Evolutionary conservation across 2,113 vertebrate genomes (phyloP), one percentile per base, ranked within the genome.

Genomic region (Cercocebus atys): DNA sequence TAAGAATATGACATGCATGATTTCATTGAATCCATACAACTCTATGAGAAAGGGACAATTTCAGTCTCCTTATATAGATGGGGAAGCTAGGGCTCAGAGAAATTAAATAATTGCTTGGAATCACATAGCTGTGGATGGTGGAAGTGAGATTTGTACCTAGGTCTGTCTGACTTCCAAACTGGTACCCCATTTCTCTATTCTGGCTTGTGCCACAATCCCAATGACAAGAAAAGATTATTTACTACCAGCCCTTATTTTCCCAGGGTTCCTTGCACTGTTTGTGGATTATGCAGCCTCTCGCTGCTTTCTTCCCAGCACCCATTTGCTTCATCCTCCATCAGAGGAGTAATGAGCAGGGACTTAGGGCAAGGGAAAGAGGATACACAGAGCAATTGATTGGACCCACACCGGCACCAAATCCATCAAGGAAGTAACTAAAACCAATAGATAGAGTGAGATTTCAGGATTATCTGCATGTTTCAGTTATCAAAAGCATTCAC

Each of bases 341-440:
- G 64, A 95, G 97, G 25, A 87, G 27, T 32, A 16, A 73, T 25
- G n/a, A 38, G 2, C 30, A 40, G 64, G 47, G 27, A 7, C 70
- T 18, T 25, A 57, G 32, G 40, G 50, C 57, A 73, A 45, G 55
- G 25, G 38, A 64, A 83, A 87, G n/a, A 43, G 8, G 30, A 95
- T 68, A n/a, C 43, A 88, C 30, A 83, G 61, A 27, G n/a, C 32
- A 78, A n/a, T 61, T 73, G 66, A 94, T 66, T 80, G 88, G 83
- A 90, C 0, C 18, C 70, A 73, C 78, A 9, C 79, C 66, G 12
- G 40, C 57, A 90, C 59, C 87, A 95, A 95, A 76, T 72, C 40
- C 88, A 76, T 45, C 32, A 75, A 95, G 83, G 90, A 97, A 95
- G 81, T 94, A 64, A 82, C 78, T 79, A 88, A 96, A 97, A 70